These are phyloP conservation scores for Tachyglossus aculeatus DNA, from an alignment of 2,797 vertebrate genomes.

Conservation along the genomic window DNA sequence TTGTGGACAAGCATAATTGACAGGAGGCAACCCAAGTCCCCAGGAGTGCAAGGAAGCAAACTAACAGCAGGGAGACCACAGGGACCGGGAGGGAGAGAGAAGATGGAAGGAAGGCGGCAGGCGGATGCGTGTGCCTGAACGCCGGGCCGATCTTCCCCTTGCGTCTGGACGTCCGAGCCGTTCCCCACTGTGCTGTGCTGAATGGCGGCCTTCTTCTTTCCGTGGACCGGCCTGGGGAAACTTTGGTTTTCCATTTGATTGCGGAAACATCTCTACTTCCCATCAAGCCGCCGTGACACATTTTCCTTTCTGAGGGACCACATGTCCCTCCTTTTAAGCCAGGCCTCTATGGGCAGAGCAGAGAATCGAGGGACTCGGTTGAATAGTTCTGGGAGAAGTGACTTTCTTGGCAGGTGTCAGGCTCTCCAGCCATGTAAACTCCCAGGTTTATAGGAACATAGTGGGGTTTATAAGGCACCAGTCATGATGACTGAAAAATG, in stretches of 20 bases:
- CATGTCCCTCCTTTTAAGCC: not conserved
- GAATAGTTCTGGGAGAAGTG: too few species aligned
- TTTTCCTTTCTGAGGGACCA: not conserved
- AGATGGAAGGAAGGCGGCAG: not conserved
- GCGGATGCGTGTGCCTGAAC: not conserved
- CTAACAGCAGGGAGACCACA: not conserved
- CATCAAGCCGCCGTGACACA: not conserved
- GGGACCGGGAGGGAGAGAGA: not conserved
- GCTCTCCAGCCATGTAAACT: too few species aligned
- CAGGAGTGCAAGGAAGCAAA: not conserved
- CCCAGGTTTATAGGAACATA: too few species aligned
- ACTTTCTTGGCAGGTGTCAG: too few species aligned
- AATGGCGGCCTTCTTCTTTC: not conserved
- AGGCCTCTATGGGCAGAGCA: too few species aligned
- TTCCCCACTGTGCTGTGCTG: not conserved
- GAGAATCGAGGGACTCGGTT: too few species aligned
- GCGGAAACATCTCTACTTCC: not conserved
- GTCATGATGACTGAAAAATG: too few species aligned
- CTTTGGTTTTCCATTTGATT: not conserved
- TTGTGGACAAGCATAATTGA: constrained; percentile 2
- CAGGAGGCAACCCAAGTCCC: not conserved
- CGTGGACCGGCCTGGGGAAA: too few species aligned
- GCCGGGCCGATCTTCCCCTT: not conserved
- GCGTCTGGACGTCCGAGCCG: not conserved
- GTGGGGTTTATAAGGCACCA: too few species aligned